These are phyloP conservation scores for Alces alces DNA, from an alignment of 2,113 vertebrate genomes.

Conservation along the genomic window DNA sequence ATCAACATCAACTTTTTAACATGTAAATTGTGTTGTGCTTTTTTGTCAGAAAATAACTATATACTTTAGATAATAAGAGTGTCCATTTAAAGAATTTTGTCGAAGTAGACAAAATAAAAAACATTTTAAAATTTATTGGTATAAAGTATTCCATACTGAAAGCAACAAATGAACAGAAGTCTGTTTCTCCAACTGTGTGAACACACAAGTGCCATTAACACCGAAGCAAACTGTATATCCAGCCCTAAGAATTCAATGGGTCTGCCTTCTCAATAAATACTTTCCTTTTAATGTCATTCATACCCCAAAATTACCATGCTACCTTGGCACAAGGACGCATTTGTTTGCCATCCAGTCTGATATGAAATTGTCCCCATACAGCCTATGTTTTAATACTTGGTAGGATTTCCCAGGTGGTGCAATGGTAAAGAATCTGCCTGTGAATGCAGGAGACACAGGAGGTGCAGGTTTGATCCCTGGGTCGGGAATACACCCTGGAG, in stretches of 20 bases:
- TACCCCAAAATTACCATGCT: conserved; percentile 41
- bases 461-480: background rate
- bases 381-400: conserved; percentile 54
- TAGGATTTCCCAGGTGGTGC: background rate
- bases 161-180: conserved; percentile 44
- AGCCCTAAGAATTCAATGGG: conserved; percentile 43
- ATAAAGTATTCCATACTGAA: conserved; percentile 24
- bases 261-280: conserved; percentile 43
- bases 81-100: conserved; percentile 21
- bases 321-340: conserved; percentile 44
- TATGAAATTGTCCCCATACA: conserved; percentile 51
- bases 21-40: background rate
- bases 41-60: conserved; percentile 31
- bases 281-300: conserved; percentile 43
- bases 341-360: conserved; percentile 49
- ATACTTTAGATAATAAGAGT: conserved; percentile 26
- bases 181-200: conserved; percentile 42
- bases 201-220: conserved; percentile 50
- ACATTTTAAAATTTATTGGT: conserved; percentile 8
- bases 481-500: background rate
- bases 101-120: conserved; percentile 42
- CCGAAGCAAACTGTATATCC: background rate
- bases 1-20: conserved; percentile 24
- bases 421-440: background rate
- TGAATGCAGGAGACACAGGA: background rate